Percentiles rank a stretch among this genome's conserved stretches.
phyloP scores from a whole-genome alignment of 2,113 vertebrate species.

The Aythya baeri region DNA sequence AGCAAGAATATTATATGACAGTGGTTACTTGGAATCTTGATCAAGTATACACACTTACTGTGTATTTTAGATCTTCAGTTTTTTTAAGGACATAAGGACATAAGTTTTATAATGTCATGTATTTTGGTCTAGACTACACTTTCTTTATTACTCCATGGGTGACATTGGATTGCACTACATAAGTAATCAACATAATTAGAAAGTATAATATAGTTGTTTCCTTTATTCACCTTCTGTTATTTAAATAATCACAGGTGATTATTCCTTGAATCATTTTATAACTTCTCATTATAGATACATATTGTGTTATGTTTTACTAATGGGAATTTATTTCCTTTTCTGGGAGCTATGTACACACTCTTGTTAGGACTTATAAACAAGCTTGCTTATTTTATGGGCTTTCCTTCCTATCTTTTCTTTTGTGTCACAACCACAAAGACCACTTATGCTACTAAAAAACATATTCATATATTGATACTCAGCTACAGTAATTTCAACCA shows the following conservation, averaged over 20 bases:
- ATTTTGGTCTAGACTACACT: background rate
- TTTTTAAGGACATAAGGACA: background rate
- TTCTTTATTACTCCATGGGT: background rate
- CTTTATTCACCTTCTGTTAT: background rate
- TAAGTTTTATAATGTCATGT: background rate
- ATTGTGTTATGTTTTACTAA: background rate
- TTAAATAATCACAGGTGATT: background rate
- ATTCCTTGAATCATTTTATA: background rate
- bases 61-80: background rate
- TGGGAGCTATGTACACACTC: background rate
- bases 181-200: background rate
- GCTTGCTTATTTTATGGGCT: background rate
- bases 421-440: rapidly evolving
- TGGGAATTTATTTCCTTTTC: background rate
- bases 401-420: background rate
- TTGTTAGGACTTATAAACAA: background rate
- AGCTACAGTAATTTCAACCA: background rate
- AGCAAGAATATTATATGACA: background rate
- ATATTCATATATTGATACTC: background rate
- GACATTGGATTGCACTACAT: background rate
- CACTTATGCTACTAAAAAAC: background rate
- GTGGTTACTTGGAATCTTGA: background rate
- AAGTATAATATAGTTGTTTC: background rate
- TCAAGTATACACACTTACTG: background rate
- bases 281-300: background rate